Evolutionary conservation across 37 sponge, comb jelly and placozoan species (phyloP), one percentile per base, ranked within the genome.

Genomic region (Mnemiopsis leidyi): DNA sequence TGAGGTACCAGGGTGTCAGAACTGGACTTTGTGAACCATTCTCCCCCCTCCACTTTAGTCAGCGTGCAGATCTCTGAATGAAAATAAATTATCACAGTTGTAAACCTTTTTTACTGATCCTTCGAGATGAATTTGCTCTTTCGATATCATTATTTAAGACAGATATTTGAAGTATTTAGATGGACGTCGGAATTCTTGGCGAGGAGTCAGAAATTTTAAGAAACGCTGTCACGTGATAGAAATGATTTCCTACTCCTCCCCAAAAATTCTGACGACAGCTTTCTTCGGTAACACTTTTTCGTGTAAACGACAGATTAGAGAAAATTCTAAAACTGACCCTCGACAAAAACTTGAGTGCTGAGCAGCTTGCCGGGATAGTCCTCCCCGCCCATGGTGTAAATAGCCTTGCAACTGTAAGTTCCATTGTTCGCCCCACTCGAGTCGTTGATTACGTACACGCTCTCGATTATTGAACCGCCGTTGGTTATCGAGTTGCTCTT

Each of bases 321-420:
- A n/a, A n/a, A n/a, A n/a, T n/a, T n/a, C n/a, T n/a, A n/a, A n/a
- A n/a, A n/a, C n/a, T n/a, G n/a, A 48, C 61, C 61, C 61, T 48
- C 61, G 61, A 48, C 61, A 48, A 48, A 48, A 18, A 48, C 61
- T 48, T 48, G 61, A 48, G 61, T 48, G 61, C 61, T 48, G 61
- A 48, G 61, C 13, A 71, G 75, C 20, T 71, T n/a, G 24, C 61
- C 26, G 3, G 90, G 48, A 13, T 26, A 85, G n/a, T 39, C 30
- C 61, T 40, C 61, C 25, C 90, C 61, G 28, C 39, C 29, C 90
- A 85, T 85, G 90, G 39, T 16, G 36, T 85, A 85, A 1, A 85
- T 13, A 28, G 35, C 35, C 29, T 85, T 85, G 61, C 90, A 85
- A 25, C 90, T 38, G 90, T 85, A 85, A 5, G 90, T 85, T 9